These are phyloP conservation scores for Parnassius smintheus DNA, from an alignment of 2,888 invertebrate species.

Conservation along the genomic window DNA sequence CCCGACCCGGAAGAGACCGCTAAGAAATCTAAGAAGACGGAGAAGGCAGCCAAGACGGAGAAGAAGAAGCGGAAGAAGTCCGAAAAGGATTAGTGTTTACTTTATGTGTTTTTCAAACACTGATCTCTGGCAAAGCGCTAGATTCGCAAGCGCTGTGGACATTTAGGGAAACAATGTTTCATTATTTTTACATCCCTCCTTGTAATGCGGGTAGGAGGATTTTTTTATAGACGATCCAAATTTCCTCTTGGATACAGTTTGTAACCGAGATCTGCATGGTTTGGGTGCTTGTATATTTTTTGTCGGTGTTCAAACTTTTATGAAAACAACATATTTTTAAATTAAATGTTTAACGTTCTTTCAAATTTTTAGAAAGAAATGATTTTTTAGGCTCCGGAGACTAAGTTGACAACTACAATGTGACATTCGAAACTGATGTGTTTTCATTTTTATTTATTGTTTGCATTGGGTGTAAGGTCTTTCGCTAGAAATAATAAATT, in stretches of 20 bases:
- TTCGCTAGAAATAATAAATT: too few relatives aligned
- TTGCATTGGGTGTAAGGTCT: too few relatives aligned
- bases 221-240: neutral
- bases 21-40: slow-evolving; percentile 42
- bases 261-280: too few relatives aligned
- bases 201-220: slow-evolving; percentile 23
- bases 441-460: too few relatives aligned
- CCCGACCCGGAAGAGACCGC: slow-evolving; percentile 52
- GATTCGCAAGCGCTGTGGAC: slow-evolving; percentile 30
- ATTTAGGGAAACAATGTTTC: slow-evolving; percentile 20
- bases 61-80: slow-evolving; percentile 61
- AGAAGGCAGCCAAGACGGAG: slow-evolving; percentile 44
- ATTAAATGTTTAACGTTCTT: neutral
- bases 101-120: slow-evolving; percentile 61
- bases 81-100: slow-evolving; percentile 74
- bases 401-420: too few relatives aligned
- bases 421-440: too few relatives aligned
- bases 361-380: neutral
- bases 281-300: too few relatives aligned
- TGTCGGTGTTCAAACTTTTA: too few relatives aligned
- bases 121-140: slow-evolving; percentile 36
- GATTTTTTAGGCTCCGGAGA: too few relatives aligned
- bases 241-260: too few relatives aligned
- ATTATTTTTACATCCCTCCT: slow-evolving; percentile 4
- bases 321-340: too few relatives aligned